Conservation (phyloP, 30 jellyfish, hydroid and myxozoan species). For the Chrysaora quinquecirrha region DNA sequence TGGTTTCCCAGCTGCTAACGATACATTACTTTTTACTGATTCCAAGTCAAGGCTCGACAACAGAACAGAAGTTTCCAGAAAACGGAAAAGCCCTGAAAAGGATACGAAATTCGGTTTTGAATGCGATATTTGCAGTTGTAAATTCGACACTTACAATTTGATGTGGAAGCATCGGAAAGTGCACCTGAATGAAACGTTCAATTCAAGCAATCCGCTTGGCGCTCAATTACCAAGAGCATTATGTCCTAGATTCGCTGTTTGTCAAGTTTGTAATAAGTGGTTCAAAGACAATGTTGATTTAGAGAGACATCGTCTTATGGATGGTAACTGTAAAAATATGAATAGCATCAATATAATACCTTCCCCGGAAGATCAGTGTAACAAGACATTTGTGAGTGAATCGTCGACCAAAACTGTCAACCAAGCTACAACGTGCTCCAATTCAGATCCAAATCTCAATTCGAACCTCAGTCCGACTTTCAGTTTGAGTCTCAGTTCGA, state of each 20-base stretch:
- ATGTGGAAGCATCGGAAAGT: slow-evolving; percentile 69
- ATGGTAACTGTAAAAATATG: not conserved
- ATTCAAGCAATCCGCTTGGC: slow-evolving; percentile 10
- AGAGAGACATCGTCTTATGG: slow-evolving; percentile 30
- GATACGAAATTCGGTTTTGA: slow-evolving; percentile 64
- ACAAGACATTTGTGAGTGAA: too few species aligned
- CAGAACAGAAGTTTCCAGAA: too few species aligned
- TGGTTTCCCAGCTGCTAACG: not conserved
- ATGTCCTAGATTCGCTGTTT: slow-evolving; percentile 50
- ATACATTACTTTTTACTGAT: not conserved
- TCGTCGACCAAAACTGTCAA: too few species aligned
- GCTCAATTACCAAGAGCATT: slow-evolving; percentile 47
- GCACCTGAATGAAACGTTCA: slow-evolving; percentile 51
- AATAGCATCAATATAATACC: not conserved
- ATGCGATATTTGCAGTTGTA: slow-evolving; percentile 63
- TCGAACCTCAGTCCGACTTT: too few species aligned
- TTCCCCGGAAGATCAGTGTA: not conserved
- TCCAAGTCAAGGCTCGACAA: not conserved
- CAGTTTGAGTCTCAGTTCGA: too few species aligned
- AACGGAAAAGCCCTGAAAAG: not conserved
- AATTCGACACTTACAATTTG: slow-evolving; percentile 45
- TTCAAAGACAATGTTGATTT: slow-evolving; percentile 36
- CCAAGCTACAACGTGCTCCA: too few species aligned
- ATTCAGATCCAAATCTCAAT: too few species aligned
- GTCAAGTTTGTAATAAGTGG: slow-evolving; percentile 41